phyloP scores from a whole-genome alignment of 2,113 vertebrate genomes.

The Amazona vittata region DNA sequence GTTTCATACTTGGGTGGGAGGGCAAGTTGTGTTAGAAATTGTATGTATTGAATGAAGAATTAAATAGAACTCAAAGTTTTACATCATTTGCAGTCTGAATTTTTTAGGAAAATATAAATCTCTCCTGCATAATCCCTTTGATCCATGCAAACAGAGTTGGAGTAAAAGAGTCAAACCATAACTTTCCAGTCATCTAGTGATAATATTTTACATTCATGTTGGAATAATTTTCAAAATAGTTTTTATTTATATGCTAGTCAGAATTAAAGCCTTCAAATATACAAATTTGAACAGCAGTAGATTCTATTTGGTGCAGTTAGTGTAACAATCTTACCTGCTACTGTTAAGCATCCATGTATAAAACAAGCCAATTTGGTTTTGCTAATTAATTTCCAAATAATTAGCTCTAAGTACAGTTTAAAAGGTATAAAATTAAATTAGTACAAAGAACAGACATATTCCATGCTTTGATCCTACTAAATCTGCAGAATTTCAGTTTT shows the following conservation, averaged over 20 bases:
- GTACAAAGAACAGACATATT: background rate
- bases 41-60: background rate
- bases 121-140: background rate
- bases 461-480: background rate
- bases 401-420: background rate
- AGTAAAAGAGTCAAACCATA: background rate
- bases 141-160: background rate
- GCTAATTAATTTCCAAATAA: background rate
- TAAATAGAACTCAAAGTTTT: background rate
- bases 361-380: background rate
- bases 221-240: background rate
- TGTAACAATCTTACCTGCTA: background rate
- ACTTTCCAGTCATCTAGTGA: background rate
- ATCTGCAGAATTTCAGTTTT: background rate
- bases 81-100: background rate
- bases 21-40: background rate
- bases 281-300: background rate
- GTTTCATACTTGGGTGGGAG: background rate
- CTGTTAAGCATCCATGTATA: background rate
- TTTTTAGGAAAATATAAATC: background rate
- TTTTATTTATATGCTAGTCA: background rate
- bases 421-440: background rate
- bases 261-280: background rate
- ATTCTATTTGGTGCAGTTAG: background rate
- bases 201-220: background rate